These are phyloP conservation scores for Notodonta ziczac DNA, from an alignment of 2,888 invertebrate species.

Conservation along the genomic window DNA sequence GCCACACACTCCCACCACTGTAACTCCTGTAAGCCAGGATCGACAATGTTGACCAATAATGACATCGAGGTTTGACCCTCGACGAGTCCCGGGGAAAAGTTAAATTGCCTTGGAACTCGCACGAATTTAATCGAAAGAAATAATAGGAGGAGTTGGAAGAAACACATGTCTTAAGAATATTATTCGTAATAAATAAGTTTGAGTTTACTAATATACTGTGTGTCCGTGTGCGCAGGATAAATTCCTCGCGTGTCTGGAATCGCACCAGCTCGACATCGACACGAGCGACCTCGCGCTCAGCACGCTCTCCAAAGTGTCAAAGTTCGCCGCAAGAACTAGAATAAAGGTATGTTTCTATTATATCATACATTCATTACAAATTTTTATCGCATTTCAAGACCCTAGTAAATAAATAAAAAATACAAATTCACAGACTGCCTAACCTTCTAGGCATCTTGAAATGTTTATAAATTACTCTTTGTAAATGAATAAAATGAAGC, in stretches of 20 bases:
- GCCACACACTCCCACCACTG: no score
- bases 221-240: constrained; percentile 86
- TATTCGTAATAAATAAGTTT: not conserved
- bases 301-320: constrained; percentile 95
- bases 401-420: not conserved
- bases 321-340: constrained; percentile 92
- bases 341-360: constrained; percentile 84
- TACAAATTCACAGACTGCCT: no score
- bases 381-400: constrained; percentile 1
- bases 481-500: constrained; percentile 48
- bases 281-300: constrained; percentile 94
- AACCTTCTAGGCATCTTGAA: constrained; percentile 13
- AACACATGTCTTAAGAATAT: no score
- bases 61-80: no score
- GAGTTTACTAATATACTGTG: not conserved
- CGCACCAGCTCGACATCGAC: constrained; percentile 94
- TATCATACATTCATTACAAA: not conserved
- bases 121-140: no score
- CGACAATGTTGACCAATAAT: no score
- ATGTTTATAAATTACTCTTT: constrained; percentile 27
- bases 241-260: constrained; percentile 90
- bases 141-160: no score
- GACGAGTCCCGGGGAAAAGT: no score
- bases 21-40: no score
- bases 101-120: no score